Evolutionary conservation across 2,113 vertebrate species (phyloP).

Genomic region (Sander vitreus): DNA sequence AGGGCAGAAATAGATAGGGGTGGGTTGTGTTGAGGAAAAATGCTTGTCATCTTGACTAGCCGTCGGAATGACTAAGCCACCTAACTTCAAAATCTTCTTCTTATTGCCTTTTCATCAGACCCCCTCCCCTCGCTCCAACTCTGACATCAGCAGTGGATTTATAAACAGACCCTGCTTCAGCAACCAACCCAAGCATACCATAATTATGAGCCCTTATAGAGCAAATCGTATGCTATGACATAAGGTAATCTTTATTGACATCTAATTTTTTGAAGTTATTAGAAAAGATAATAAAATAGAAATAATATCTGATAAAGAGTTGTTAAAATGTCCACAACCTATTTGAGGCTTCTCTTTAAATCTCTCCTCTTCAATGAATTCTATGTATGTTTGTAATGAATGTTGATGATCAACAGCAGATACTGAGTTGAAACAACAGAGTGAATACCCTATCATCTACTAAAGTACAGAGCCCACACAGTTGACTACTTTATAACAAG

Average conservation of each 20-base stretch:
- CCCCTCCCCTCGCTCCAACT: constrained; percentile 13
- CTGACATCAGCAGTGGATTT: constrained; percentile 65
- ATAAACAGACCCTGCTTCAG: constrained; percentile 49
- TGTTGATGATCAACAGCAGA: constrained; percentile 60
- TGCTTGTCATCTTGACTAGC: constrained; percentile 72
- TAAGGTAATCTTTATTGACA: constrained; percentile 46
- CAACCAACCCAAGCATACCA: constrained; percentile 54
- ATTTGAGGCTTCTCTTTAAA: constrained; percentile 44
- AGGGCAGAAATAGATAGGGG: constrained; percentile 49
- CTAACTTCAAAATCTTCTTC: constrained; percentile 16
- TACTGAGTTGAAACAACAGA: constrained; percentile 62
- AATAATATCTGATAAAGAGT: constrained; percentile 53
- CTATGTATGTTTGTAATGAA: constrained; percentile 51
- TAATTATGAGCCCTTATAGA: constrained; percentile 64
- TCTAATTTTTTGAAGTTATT: constrained; percentile 46
- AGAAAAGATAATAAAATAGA: constrained; percentile 61
- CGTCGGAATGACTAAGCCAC: constrained; percentile 50
- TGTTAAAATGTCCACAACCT: constrained; percentile 39
- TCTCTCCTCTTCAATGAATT: constrained; percentile 32
- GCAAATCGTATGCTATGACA: constrained; percentile 46
- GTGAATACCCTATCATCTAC: constrained; percentile 62
- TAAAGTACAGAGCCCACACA: constrained; percentile 67
- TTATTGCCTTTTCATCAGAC: constrained; percentile 33
- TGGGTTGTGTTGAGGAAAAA: constrained; percentile 76
- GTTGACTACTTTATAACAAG: constrained; percentile 66